Evolutionary conservation across 2,113 vertebrate genomes (phyloP), one percentile per base, ranked within the genome.

Genomic region (Siniperca chuatsi): DNA sequence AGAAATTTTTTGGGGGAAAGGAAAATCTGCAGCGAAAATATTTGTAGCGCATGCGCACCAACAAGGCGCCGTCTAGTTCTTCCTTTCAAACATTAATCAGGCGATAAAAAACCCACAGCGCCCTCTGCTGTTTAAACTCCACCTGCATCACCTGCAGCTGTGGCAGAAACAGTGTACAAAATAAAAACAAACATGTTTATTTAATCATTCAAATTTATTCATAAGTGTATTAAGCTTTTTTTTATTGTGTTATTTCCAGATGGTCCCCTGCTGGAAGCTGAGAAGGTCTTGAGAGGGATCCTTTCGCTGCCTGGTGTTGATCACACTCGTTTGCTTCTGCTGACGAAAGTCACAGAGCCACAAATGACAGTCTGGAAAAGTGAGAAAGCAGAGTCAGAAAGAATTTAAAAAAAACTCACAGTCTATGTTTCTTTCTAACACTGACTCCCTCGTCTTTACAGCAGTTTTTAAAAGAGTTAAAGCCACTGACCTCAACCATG

Each of bases 401-500:
- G 7, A 40, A 74, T 20, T 44, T 44, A 2, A 37, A 37, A 37
- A 25, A 13, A 10, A 52, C 20, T 54, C 35, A 57, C 23, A 35
- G 42, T 44, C 42, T 44, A 44, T 1, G 2, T 37, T 79, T 50
- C 4, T 58, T n/a, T 50, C 50, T 2, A 3, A 44, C 21, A 66
- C 16, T 15, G 13, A 50, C 46, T 60, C 8, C 1, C 6, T 54
- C 5, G 8, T 55, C 2, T 18, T 57, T 8, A 18, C 6, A 68
- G 10, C 5, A 67, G 18, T 50, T 57, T 46, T 16, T 12, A 16
- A 21, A 20, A 83, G 2, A 62, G 40, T 50, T 69, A 44, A 75
- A 67, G n/a, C 12, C n/a, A 37, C 92, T 88, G 78, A 97, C 97
- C 96, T 97, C 97, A 8, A 97, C 91, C 97, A 98, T 96, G 76